Conservation (phyloP, 2,888 invertebrate species). For the Conistra vaccinii region DNA sequence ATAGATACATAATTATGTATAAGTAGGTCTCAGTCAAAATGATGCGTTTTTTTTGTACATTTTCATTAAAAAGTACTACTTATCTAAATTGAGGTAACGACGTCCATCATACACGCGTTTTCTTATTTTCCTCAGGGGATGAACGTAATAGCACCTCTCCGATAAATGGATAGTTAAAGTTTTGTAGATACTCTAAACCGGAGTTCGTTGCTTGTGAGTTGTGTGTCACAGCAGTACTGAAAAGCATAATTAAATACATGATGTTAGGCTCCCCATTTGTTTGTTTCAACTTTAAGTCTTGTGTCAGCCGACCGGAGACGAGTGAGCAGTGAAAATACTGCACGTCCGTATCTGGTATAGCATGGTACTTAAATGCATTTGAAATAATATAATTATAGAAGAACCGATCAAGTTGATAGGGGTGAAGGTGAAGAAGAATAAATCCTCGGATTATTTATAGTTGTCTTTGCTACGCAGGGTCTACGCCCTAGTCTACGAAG, state of each 20-base stretch:
- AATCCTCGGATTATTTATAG: neutral
- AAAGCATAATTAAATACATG: neutral
- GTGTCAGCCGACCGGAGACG: neutral
- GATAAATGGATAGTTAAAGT: neutral
- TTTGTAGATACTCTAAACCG: neutral
- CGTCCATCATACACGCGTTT: neutral
- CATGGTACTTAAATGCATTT: too few relatives aligned
- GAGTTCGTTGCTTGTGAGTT: neutral
- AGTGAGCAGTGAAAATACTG: neutral
- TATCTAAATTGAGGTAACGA: neutral
- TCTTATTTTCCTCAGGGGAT: neutral
- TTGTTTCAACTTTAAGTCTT: neutral
- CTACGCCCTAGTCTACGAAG: neutral
- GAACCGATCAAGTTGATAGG: neutral
- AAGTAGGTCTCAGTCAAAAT: too few relatives aligned
- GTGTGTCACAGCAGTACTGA: neutral
- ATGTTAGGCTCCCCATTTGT: neutral
- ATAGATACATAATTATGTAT: neutral
- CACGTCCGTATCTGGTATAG: neutral
- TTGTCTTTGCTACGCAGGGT: conserved; percentile 9
- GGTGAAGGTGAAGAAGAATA: neutral
- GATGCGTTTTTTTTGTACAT: neutral
- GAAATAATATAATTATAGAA: conserved; percentile 6
- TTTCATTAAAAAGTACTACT: neutral
- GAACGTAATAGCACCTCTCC: neutral